These are phyloP conservation scores for Odontesthes bonariensis DNA, from an alignment of 2,113 vertebrate species.

Conservation along the genomic window DNA sequence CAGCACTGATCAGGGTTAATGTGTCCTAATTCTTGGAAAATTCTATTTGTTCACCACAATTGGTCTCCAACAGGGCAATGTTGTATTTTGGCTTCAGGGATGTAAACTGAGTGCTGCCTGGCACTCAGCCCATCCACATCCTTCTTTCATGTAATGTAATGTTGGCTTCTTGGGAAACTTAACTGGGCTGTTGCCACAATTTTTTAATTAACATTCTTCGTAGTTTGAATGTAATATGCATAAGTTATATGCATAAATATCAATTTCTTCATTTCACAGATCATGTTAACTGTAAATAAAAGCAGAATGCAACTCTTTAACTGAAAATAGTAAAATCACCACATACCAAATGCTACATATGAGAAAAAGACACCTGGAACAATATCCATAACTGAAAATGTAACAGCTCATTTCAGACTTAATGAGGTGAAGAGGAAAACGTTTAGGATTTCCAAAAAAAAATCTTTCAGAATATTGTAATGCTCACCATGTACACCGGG, in stretches of 20 bases:
- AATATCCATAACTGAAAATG: not conserved
- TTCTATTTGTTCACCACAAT: too few species aligned
- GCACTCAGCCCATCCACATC: not conserved
- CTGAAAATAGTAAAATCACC: not conserved
- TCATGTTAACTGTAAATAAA: not conserved
- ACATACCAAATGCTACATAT: not conserved
- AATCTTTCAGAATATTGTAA: too few species aligned
- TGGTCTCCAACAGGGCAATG: not conserved
- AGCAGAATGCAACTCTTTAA: not conserved
- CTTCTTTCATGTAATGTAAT: not conserved
- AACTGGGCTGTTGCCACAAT: not conserved
- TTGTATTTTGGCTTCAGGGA: not conserved
- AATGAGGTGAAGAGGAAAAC: too few species aligned
- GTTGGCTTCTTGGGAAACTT: conserved; percentile 3
- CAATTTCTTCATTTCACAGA: not conserved
- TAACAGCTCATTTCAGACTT: too few species aligned
- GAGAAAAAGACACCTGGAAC: not conserved
- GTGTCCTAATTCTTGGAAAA: not conserved
- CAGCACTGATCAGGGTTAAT: not conserved
- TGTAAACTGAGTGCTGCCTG: conserved; percentile 1
- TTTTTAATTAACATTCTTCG: not conserved
- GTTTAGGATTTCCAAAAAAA: too few species aligned
- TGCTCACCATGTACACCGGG: too few species aligned
- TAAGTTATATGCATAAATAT: not conserved
- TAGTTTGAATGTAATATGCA: not conserved